Conservation (phyloP, 1,140 invertebrate species). For the Coptotermes formosanus region DNA sequence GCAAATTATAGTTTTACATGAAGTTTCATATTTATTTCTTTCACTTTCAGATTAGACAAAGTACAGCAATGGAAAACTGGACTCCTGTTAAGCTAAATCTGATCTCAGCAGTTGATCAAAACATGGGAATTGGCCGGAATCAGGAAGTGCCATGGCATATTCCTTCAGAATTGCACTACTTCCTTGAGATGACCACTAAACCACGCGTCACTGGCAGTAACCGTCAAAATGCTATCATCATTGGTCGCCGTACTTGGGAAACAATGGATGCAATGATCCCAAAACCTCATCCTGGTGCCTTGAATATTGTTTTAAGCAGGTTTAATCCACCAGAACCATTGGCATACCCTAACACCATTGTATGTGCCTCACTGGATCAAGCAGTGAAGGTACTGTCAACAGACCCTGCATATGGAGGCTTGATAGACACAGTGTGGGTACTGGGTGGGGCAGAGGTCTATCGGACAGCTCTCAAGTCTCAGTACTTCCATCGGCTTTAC, state of each 20-base stretch:
- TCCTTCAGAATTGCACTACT: conserved; percentile 35
- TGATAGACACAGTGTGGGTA: conserved; percentile 34
- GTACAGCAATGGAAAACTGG: background rate
- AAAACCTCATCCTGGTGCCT: conserved; percentile 30
- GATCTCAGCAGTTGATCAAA: conserved; percentile 33
- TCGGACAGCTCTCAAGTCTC: conserved; percentile 21
- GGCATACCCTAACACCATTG: conserved; percentile 28
- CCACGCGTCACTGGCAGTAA: conserved; percentile 19
- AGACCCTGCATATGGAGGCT: background rate
- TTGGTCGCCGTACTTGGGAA: conserved; percentile 35
- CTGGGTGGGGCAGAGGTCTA: conserved; percentile 33
- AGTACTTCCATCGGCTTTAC: conserved; percentile 32
- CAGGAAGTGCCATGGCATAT: conserved; percentile 34
- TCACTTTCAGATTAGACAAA: background rate
- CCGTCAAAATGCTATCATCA: conserved; percentile 32
- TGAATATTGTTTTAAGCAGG: conserved; percentile 34
- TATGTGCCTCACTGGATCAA: conserved; percentile 29
- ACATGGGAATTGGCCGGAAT: conserved; percentile 35
- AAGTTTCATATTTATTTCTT: background rate
- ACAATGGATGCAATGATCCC: conserved; percentile 33
- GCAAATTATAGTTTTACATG: background rate
- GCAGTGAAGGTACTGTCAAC: conserved; percentile 24
- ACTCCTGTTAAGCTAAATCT: conserved; percentile 30
- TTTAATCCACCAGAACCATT: conserved; percentile 16
- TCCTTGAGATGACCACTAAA: conserved; percentile 34